These are phyloP conservation scores for Pogonocichla stellata DNA, from an alignment of 2,113 vertebrate species.

Conservation along the genomic window DNA sequence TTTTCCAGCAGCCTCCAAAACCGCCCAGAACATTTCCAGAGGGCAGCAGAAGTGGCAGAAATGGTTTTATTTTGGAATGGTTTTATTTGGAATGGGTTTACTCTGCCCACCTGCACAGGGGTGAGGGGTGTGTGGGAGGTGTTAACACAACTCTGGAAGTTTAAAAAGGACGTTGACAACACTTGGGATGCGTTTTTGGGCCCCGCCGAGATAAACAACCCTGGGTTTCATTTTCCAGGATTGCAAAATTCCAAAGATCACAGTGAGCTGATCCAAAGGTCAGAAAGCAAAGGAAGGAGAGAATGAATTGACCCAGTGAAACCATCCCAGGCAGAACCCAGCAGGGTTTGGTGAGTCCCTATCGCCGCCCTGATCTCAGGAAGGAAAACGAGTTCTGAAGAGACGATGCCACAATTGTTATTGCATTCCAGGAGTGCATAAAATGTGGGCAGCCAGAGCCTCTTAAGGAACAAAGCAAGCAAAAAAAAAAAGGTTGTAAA, in stretches of 20 bases:
- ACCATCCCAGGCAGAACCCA: neutral
- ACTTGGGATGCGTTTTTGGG: neutral
- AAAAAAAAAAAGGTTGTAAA: slow-evolving; percentile 38
- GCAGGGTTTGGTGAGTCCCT: neutral
- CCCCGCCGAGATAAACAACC: neutral
- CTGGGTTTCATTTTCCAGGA: neutral
- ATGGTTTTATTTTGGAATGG: too few species aligned
- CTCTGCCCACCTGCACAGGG: neutral
- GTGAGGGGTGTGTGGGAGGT: neutral
- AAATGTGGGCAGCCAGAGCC: slow-evolving; percentile 62
- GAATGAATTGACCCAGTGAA: neutral
- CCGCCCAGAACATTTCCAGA: neutral
- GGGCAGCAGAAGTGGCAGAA: neutral
- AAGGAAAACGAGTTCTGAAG: slow-evolving; percentile 35
- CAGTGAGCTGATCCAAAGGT: neutral
- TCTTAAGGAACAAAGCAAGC: slow-evolving; percentile 51
- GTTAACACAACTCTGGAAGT: accelerated
- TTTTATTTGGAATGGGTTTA: too few species aligned
- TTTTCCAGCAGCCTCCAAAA: neutral
- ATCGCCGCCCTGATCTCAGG: slow-evolving; percentile 1
- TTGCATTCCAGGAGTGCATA: slow-evolving; percentile 48
- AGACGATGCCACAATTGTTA: slow-evolving; percentile 61
- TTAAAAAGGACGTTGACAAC: neutral
- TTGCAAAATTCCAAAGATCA: neutral
- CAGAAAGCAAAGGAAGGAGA: neutral